Base-by-base conservation (phyloP, 2,888 invertebrate species). In the Lottia gigantea region DNA sequence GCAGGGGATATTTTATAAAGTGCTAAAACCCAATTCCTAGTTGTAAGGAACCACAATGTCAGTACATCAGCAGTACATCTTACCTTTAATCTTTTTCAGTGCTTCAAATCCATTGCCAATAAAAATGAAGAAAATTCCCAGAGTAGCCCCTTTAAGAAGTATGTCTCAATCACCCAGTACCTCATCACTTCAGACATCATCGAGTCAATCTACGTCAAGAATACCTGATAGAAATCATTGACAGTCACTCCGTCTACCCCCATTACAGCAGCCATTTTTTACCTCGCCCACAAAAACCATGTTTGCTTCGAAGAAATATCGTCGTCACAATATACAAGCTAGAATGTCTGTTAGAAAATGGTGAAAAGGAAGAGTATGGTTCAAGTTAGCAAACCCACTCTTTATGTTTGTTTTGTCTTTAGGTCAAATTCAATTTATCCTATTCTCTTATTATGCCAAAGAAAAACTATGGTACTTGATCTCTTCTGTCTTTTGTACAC, bases 211-310 rank as follows among this genome's bases (percentile, higher is more conserved):
- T 55, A 64, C 70, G 47, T 47, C 75, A 25, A 49, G 64, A 11
- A 64, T 67, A n/a, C 63, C 69, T n/a, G 67, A 66, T 49, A 62
- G 68, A 47, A 64, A 64, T 55, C 83, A 84, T 74, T 85, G 85
- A 85, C 84, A 80, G 80, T 76, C 80, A 47, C 80, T 83, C 82
- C 84, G 84, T 74, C 82, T 85, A 73, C 85, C 84, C 77, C 85
- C 85, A 31, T 76, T 83, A 49, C 77, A 80, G 67, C 79, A 80
- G 65, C 71, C 80, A 26, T 80, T 82, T 65, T 80, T 73, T 55
- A 40, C 40, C 40, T 40, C 40, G 69, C 80, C 79, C 66, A 78
- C 71, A 63, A 75, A 78, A 71, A 76, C 81, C 47, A 72, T 80
- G 65, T 78, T 82, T 62, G 66, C 81, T 8, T 83, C 83, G n/a